A percentile compares a stretch with the other conserved stretches of the same genome.
Evolutionary conservation across 2,888 invertebrate species (phyloP).

Genomic region (Protodeltote pygarga): DNA sequence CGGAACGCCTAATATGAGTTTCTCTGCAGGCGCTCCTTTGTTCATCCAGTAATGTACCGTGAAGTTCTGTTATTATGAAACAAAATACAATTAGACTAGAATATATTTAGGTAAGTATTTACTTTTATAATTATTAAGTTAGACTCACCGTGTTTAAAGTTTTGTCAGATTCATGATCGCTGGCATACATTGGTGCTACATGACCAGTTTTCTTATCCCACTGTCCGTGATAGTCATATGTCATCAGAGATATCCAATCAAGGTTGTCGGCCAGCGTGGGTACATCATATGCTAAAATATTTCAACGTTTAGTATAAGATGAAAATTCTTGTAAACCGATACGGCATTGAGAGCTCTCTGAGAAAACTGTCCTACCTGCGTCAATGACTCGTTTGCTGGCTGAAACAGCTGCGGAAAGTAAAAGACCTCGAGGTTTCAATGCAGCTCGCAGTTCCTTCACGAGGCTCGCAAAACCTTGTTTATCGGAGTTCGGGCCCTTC

Average conservation of each 20-base stretch:
- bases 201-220: slow-evolving; percentile 97
- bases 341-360: too few relatives aligned
- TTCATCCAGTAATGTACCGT: slow-evolving; percentile 95
- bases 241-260: slow-evolving; percentile 97
- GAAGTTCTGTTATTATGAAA: slow-evolving; percentile 89
- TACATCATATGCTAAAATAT: slow-evolving; percentile 89
- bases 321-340: neutral
- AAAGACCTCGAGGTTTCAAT: slow-evolving; percentile 90
- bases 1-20: slow-evolving; percentile 95
- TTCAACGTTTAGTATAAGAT: neutral
- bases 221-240: slow-evolving; percentile 96
- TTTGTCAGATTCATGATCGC: slow-evolving; percentile 90
- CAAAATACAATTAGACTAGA: neutral
- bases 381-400: slow-evolving; percentile 94
- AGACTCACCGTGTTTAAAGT: slow-evolving; percentile 90
- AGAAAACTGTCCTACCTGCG: slow-evolving; percentile 88
- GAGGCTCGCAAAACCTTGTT: slow-evolving; percentile 91
- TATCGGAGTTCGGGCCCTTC: slow-evolving; percentile 93
- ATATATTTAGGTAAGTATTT: neutral
- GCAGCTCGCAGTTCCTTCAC: slow-evolving; percentile 91
- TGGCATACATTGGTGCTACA: slow-evolving; percentile 94
- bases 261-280: slow-evolving; percentile 91
- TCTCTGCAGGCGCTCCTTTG: slow-evolving; percentile 92
- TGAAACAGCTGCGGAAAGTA: slow-evolving; percentile 94
- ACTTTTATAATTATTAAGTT: neutral